These are phyloP conservation scores for Drosophila trapezifrons DNA, from an alignment of 1,140 invertebrate species.

Conservation along the genomic window DNA sequence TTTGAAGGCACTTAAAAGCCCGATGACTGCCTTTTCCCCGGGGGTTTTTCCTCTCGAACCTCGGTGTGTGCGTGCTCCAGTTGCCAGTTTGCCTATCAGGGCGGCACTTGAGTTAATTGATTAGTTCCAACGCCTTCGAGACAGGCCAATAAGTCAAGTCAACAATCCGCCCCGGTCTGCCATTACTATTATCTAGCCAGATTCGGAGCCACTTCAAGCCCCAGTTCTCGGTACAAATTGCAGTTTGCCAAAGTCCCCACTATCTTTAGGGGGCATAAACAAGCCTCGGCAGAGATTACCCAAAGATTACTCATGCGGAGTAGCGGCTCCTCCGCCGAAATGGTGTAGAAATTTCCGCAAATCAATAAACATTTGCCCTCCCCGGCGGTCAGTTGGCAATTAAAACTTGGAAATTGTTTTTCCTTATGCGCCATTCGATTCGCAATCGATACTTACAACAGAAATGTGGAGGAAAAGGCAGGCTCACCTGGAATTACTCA, in stretches of 20 bases:
- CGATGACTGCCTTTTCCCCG: slow-evolving; percentile 13
- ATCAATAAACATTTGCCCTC: slow-evolving; percentile 36
- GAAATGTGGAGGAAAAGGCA: slow-evolving; percentile 11
- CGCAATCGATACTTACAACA: slow-evolving; percentile 47
- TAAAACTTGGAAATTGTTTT: slow-evolving; percentile 35
- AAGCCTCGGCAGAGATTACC: slow-evolving; percentile 13
- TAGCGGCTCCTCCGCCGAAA: slow-evolving; percentile 9
- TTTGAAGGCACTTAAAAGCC: slow-evolving; percentile 49
- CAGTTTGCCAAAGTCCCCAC: slow-evolving; percentile 22
- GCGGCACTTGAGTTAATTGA: slow-evolving; percentile 73
- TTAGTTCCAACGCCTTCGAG: slow-evolving; percentile 55
- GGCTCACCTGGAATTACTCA: slow-evolving; percentile 41
- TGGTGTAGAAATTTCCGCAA: slow-evolving; percentile 30
- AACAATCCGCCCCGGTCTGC: background rate
- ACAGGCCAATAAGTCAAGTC: slow-evolving; percentile 54
- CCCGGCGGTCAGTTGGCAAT: background rate
- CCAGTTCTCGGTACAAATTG: slow-evolving; percentile 26
- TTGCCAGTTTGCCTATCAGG: slow-evolving; percentile 34
- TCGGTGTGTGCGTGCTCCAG: slow-evolving; percentile 26
- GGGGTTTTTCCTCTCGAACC: background rate
- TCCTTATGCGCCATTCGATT: slow-evolving; percentile 13
- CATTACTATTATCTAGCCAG: slow-evolving; percentile 44
- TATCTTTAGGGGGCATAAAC: slow-evolving; percentile 49
- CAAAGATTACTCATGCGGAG: slow-evolving; percentile 39
- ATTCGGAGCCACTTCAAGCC: slow-evolving; percentile 27